phyloP scores from a whole-genome alignment of 1,140 invertebrate genomes.

The Frieseomelitta varia region DNA sequence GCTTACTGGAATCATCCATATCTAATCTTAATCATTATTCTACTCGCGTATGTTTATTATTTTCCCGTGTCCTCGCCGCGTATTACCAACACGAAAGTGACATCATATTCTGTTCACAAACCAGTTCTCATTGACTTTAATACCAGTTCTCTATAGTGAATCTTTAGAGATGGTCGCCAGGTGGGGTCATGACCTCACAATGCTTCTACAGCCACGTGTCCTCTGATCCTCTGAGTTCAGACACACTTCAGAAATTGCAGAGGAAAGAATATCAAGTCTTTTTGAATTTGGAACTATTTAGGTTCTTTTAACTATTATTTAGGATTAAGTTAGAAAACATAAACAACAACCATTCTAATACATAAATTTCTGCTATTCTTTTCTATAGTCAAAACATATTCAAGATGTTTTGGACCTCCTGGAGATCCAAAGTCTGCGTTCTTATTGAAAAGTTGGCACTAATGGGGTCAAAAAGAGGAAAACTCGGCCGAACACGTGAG shows the following conservation, averaged over 20 bases:
- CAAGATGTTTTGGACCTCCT: no score
- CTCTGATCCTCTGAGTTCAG: background rate
- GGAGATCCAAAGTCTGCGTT: background rate
- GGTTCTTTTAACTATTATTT: no score
- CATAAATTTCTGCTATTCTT: no score
- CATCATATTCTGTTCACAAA: conserved; percentile 59
- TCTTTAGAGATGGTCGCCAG: background rate
- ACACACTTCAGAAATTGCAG: background rate
- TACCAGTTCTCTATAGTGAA: conserved; percentile 40
- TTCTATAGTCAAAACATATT: no score
- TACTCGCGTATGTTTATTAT: conserved; percentile 25
- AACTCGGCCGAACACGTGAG: conserved; percentile 45
- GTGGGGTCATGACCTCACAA: conserved; percentile 34
- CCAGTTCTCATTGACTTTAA: conserved; percentile 58
- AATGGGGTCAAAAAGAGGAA: conserved; percentile 7
- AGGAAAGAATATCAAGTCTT: background rate
- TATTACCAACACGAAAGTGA: conserved; percentile 47
- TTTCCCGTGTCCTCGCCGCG: conserved; percentile 12
- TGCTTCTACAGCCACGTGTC: background rate
- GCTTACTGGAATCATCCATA: background rate
- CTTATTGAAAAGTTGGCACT: background rate
- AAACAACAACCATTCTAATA: no score
- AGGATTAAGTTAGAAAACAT: no score
- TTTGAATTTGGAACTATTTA: background rate
- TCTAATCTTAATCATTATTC: conserved; percentile 38